Conservation (phyloP, 2,797 vertebrate genomes). For the Petrocephalus sullivani region DNA sequence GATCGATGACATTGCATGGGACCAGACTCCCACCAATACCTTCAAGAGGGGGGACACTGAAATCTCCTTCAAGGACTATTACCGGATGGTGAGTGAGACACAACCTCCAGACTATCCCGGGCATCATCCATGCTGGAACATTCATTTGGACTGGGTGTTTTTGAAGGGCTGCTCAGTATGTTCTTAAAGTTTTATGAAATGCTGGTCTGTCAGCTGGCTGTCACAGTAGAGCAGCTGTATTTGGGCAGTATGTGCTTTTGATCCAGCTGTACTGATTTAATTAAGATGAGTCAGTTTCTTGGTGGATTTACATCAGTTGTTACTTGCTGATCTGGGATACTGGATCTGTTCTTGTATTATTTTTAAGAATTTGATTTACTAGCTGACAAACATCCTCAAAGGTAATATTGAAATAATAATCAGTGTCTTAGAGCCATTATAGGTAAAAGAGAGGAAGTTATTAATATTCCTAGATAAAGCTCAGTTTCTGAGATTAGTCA, state of each 20-base stretch:
- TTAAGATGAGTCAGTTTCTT: background rate
- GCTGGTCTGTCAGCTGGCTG: background rate
- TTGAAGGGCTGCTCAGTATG: background rate
- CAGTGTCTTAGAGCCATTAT: background rate
- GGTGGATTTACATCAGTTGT: background rate
- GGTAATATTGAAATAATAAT: background rate
- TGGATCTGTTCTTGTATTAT: background rate
- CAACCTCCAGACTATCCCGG: background rate
- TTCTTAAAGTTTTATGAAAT: background rate
- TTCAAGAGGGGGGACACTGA: slow-evolving; percentile 76
- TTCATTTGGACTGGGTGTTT: background rate
- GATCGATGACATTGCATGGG: slow-evolving; percentile 90
- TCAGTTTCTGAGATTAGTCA: background rate
- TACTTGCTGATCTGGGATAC: background rate
- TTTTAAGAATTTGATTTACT: background rate
- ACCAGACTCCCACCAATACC: slow-evolving; percentile 74
- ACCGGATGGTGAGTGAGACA: slow-evolving; percentile 63
- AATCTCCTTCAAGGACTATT: slow-evolving; percentile 79
- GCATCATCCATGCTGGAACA: background rate
- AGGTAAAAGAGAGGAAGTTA: background rate
- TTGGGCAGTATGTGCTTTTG: background rate
- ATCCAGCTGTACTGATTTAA: background rate
- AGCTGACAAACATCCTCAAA: background rate
- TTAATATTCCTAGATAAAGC: background rate
- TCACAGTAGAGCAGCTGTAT: background rate